Base-by-base conservation (phyloP, 1,140 invertebrate species). In the Araneus ventricosus region DNA sequence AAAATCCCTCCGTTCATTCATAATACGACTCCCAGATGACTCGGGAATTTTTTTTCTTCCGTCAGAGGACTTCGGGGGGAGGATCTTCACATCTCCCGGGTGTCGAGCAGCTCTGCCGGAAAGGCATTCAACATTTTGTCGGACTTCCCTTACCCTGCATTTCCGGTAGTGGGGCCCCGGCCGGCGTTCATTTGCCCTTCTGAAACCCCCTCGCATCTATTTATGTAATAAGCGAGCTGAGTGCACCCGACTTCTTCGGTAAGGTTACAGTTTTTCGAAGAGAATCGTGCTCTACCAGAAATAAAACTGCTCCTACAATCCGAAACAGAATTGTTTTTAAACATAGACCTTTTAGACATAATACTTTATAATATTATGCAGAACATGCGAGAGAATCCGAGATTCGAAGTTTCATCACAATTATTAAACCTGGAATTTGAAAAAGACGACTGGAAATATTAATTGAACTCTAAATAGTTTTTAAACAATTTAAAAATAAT, bases 51-150 rank as follows among this genome's bases (percentile, higher is more conserved):
- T 75, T 34, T 30, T 17, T 30, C 67, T 75, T 17, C 27, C 27
- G 67, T 37, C 67, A 30, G 67, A 75, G 0, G 30, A 75, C 17
- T 75, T 75, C 3, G 67, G 67, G 27, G 84, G n/a, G 84, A 6
- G 45, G 27, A 70, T 70, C 67, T 30, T 70, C 67, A 10, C 67
- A 70, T 70, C 67, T 70, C 67, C 67, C 67, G 67, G 67, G 67
- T 30, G 37, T 27, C n/a, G n/a, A 45, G 41, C 41, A 45, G 41
- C 41, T 45, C 57, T 59, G 63, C 88, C 88, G 88, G 88, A 89
- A 89, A 89, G 61, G 88, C 88, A 89, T 89, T 89, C 67, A 89
- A 57, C 39, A 27, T 67, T 45, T 37, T 88, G 86, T 88, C 61
- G 86, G 61, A 52, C 7, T 59, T 57, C 61, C 61, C 59, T 63